Evolutionary conservation across 1,140 invertebrate genomes (phyloP), one percentile per base, ranked within the genome.

Genomic region (Drosophila ambigua): DNA sequence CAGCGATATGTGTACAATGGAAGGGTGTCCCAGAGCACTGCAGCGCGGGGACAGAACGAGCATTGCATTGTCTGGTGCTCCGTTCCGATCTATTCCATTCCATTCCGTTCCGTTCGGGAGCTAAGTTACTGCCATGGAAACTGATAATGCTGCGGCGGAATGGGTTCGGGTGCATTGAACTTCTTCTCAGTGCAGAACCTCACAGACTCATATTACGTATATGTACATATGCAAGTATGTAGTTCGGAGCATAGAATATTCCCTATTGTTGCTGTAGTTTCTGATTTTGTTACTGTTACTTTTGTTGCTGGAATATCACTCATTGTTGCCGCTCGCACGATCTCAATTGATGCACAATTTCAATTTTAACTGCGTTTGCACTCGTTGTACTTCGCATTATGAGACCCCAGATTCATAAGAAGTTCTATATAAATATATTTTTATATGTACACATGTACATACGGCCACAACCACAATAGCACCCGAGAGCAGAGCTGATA

Each of bases 281-380:
- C 8, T 51, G 31, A 13, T n/a, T 41, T 20, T 13, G 28, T 46
- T 26, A 9, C 11, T 43, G 31, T 31, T 55, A 23, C 26, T 59
- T 48, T 45, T 43, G 55, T 61, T 52, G 55, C 57, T 51, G 45
- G 46, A 53, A 26, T 51, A 77, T 35, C 23, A 39, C 51, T 41
- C 59, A 73, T 77, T 81, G 78, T 81, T 73, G 64, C 54, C 52
- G 48, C 43, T 71, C 64, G 50, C 52, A 35, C 53, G 66, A 69
- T 49, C 59, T 64, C 78, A 81, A 81, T 81, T 81, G 73, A 81
- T 51, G 73, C 73, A 61, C 63, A 77, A 80, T 80, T 79, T 75
- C 43, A 57, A 58, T 51, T 52, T 64, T 5, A 15, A 28, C 35
- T 48, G 45, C 24, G 8, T 55, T 11, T 28, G 28, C 54, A 44